Evolutionary conservation across 2,113 vertebrate species (phyloP), one percentile per base, ranked within the genome.

Genomic region (Gyps fulvus): DNA sequence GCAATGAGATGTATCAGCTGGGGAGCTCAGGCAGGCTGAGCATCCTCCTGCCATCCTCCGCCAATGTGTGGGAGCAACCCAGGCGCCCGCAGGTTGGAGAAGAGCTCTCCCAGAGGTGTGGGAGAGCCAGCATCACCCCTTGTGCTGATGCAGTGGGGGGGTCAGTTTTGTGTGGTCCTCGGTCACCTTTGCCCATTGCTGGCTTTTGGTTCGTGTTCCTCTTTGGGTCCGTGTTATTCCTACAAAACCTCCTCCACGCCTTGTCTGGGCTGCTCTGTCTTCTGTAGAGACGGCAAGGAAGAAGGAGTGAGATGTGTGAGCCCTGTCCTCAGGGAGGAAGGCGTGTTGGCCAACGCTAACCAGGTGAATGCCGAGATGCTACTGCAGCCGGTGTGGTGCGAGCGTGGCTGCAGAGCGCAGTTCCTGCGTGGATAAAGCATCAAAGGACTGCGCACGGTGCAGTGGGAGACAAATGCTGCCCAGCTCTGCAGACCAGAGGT

Each of bases 1-100:
- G 78, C 43, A 66, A 49, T 86, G 87, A 80, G 80, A 83, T 73
- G 42, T 54, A 69, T 90, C 94, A 94, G 72, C 91, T 87, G 86
- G 63, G 63, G 63, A 94, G 83, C 76, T 91, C 63, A 89, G 80
- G 62, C 77, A 96, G 87, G 66, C 82, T 94, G 85, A 79, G 58
- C 73, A 77, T 90, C 80, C 52, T 89, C 47, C 45, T 61, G 61
- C 63, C 47, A 49, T 81, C 63, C 55, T 93, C 57, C 1, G 10
- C 88, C 71, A 55, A 3, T 2, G 31, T 76, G 82, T 78, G 57
- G 77, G 77, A 95, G 77, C 73, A 84, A 19, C 57, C 32, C 50
- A 61, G 57, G 79, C 15, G 5, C 50, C 54, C 2, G 0, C 69
- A 61, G 66, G 73, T 72, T 85, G 74, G 52, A 69, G 82, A 59